phyloP scores from a whole-genome alignment of 2,888 invertebrate species.

The Epistrophe eligans region DNA sequence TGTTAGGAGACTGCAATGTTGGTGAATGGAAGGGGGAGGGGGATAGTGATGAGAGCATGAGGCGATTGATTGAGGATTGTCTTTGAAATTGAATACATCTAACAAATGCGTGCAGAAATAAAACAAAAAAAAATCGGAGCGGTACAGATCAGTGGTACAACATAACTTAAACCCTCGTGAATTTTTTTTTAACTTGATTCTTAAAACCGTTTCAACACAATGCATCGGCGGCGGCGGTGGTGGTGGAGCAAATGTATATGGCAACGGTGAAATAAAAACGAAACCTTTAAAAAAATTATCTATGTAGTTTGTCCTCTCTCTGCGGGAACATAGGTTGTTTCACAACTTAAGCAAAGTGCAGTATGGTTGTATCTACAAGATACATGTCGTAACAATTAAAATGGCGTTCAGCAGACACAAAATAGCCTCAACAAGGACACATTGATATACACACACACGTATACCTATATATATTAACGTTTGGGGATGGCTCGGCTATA shows the following conservation, averaged over 20 bases:
- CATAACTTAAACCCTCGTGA: conserved; percentile 11
- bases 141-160: conserved; percentile 57
- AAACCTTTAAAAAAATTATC: conserved; percentile 20
- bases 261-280: conserved; percentile 1
- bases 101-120: conserved; percentile 41
- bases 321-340: conserved; percentile 52
- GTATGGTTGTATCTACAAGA: conserved; percentile 29
- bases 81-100: conserved; percentile 70
- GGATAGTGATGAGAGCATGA: not conserved
- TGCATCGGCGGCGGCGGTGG: not conserved
- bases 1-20: conserved; percentile 36
- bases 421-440: conserved; percentile 58
- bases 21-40: not conserved
- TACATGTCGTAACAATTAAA: conserved; percentile 73
- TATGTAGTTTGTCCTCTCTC: conserved; percentile 16
- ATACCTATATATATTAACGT: conserved; percentile 27
- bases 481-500: conserved; percentile 12
- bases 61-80: conserved; percentile 63
- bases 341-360: conserved; percentile 53
- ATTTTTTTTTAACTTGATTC: conserved; percentile 29
- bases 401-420: conserved; percentile 73
- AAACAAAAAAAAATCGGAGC: conserved; percentile 46
- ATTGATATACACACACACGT: conserved; percentile 55
- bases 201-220: conserved; percentile 8
- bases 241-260: not conserved